phyloP scores from a whole-genome alignment of 2,797 vertebrate genomes.

The Siniperca obscura region DNA sequence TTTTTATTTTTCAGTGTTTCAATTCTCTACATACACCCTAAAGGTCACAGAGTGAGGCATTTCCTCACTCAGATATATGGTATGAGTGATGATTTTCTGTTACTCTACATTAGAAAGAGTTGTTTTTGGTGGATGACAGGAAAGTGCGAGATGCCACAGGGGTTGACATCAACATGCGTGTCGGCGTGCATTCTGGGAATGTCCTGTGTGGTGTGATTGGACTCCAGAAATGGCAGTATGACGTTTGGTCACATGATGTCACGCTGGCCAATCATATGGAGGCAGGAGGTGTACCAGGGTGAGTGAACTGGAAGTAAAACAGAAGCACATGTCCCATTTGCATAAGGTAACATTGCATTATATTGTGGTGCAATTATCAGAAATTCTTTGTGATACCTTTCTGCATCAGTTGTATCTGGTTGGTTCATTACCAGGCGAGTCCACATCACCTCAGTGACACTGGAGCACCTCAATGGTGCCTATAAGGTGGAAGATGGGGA shows the following conservation, averaged over 20 bases:
- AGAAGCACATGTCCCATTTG: not conserved
- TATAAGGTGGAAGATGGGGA: conserved; percentile 95
- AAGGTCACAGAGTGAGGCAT: not conserved
- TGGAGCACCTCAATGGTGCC: conserved; percentile 92
- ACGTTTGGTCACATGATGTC: conserved; percentile 97
- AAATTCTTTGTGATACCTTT: not conserved
- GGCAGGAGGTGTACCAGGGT: conserved; percentile 95
- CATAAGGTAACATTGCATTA: not conserved
- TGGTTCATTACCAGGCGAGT: conserved; percentile 87
- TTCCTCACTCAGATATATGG: not conserved
- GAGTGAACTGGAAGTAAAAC: conserved; percentile 63
- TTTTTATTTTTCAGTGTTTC: not conserved
- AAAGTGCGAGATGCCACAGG: conserved; percentile 94
- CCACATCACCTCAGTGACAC: conserved; percentile 94
- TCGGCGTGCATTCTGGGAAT: conserved; percentile 95
- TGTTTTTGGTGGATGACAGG: conserved; percentile 75
- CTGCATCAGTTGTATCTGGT: not conserved
- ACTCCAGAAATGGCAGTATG: conserved; percentile 97
- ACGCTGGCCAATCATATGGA: conserved; percentile 97
- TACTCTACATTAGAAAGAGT: conserved; percentile 9
- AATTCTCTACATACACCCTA: not conserved
- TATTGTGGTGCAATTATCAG: not conserved
- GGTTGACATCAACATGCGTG: conserved; percentile 96
- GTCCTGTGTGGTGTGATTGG: conserved; percentile 95
- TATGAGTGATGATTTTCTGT: not conserved